These are phyloP conservation scores for Hydriomena furcata DNA, from an alignment of 2,888 invertebrate species.

Conservation along the genomic window DNA sequence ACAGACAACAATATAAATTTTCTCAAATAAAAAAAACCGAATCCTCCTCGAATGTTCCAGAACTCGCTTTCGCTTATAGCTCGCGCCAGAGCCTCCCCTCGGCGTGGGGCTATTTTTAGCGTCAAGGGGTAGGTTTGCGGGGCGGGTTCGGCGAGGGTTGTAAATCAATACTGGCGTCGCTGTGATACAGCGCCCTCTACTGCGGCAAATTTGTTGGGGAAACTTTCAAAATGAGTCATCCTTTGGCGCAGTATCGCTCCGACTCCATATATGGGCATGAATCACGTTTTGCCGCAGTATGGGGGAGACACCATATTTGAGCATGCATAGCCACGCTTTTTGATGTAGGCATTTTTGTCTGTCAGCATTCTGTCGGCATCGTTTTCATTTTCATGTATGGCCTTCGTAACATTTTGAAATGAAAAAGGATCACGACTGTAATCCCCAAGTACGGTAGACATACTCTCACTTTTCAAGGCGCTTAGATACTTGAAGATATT, in stretches of 20 bases:
- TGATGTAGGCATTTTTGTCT: too few relatives aligned
- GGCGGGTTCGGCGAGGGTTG: neutral
- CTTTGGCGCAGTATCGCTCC: slow-evolving; percentile 4
- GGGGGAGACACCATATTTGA: neutral
- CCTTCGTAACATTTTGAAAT: too few relatives aligned
- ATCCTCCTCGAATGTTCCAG: slow-evolving; percentile 8
- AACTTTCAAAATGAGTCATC: too few relatives aligned
- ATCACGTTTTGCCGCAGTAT: slow-evolving; percentile 5
- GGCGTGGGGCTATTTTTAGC: slow-evolving; percentile 7
- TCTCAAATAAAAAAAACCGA: neutral
- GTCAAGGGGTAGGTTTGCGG: slow-evolving; percentile 10
- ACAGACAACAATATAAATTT: too few relatives aligned
- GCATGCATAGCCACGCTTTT: too few relatives aligned
- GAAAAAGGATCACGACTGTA: too few relatives aligned
- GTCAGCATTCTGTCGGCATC: too few relatives aligned
- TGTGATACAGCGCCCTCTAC: neutral
- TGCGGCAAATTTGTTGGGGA: too few relatives aligned
- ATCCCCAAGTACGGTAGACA: too few relatives aligned
- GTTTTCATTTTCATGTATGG: too few relatives aligned
- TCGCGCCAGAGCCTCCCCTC: neutral
- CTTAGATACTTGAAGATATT: too few relatives aligned
- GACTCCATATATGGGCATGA: neutral
- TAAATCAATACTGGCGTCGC: slow-evolving; percentile 13
- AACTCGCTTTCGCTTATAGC: slow-evolving; percentile 7
- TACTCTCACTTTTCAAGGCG: too few relatives aligned